Base-by-base conservation (phyloP, 2,888 invertebrate species). In the Amblyteles armatorius region DNA sequence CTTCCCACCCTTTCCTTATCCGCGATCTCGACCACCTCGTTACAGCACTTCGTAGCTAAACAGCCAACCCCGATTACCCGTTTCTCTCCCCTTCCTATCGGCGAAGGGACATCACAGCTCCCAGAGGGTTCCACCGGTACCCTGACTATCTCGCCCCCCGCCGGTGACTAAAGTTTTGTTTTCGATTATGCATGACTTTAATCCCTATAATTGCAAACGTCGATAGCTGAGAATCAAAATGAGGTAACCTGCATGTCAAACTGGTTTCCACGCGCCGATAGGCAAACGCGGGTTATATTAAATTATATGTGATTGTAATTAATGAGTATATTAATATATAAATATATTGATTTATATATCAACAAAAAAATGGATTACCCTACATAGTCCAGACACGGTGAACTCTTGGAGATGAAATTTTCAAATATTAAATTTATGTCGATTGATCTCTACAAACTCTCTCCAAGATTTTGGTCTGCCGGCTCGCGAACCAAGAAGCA, bases 161-260 rank as follows among this genome's bases (percentile, higher is more conserved):
- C 36, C 40, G 2, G 2, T 40, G 44, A 4, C 44, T 44, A 44
- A 29, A 52, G 50, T 65, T 65, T 72, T 13, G 65, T 85, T 85
- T 83, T 86, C 78, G 85, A 90, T 91, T 88, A 89, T 88, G 86
- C 87, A 90, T 68, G 60, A 78, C 81, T 85, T 89, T 91, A 90
- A 91, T 90, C 83, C 86, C 83, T 63, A 83, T 69, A 81, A 36
- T 60, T 87, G 87, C 82, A 85, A 79, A 79, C 71, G 83, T 85
- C 84, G 71, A 86, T 68, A 69, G 76, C 78, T 82, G 81, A 79
- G 19, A 68, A 67, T 2, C 57, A 16, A 44, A 44, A 44, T 13
- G 44, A 0, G 11, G 40, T 11, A 40, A 40, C 11, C 40, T 11
- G 2, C 11, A 40, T 40, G 2, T 11, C 11, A 40, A 40, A 40